Evolutionary conservation across 2,888 invertebrate species (phyloP).

Genomic region (Melieria crassipennis): DNA sequence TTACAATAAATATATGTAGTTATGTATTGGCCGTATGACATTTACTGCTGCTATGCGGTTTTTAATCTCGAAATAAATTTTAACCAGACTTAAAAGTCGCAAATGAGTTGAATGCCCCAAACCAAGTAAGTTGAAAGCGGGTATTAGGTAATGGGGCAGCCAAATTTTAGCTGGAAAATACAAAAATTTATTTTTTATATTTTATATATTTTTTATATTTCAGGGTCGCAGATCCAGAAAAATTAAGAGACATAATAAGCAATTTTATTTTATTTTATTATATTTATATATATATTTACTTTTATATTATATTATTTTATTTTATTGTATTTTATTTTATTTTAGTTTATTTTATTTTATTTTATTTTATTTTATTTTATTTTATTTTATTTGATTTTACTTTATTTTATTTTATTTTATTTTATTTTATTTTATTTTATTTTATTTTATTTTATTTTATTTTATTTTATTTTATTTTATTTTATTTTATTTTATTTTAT

Average conservation of each 20-base stretch:
- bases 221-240: not conserved
- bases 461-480: not conserved
- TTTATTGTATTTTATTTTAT: not conserved
- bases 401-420: constrained; percentile 5
- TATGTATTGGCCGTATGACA: no score
- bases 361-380: constrained; percentile 1
- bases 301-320: not conserved
- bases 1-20: no score
- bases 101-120: no score
- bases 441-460: not conserved
- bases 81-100: no score
- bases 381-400: not conserved
- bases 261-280: not conserved
- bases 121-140: no score
- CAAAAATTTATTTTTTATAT: no score
- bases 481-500: not conserved
- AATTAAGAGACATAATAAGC: not conserved
- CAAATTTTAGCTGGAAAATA: no score
- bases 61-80: no score
- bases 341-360: constrained; percentile 1
- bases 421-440: not conserved
- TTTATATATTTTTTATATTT: no score
- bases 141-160: no score
- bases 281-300: not conserved
- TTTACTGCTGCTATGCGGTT: no score